Evolutionary conservation across 2,888 invertebrate genomes (phyloP).

Genomic region (Aphodius granarius): DNA sequence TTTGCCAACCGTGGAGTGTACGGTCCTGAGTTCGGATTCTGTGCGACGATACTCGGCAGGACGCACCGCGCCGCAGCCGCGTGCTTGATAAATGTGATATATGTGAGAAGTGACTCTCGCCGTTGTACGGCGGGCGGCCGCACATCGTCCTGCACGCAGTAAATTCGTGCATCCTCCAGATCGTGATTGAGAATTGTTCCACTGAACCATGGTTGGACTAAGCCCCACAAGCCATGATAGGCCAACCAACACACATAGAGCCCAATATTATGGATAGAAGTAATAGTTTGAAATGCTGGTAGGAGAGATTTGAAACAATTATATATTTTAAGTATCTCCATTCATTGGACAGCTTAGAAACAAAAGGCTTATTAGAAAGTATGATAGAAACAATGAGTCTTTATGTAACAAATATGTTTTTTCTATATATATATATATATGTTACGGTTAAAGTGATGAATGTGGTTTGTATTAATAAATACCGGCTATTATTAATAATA

Average conservation of each 20-base stretch:
- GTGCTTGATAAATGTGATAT: slow-evolving; percentile 30
- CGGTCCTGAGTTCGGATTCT: background rate
- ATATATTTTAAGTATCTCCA: too few relatives aligned
- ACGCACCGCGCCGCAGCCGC: slow-evolving; percentile 9
- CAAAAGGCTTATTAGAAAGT: too few relatives aligned
- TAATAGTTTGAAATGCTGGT: too few relatives aligned
- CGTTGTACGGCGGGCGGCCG: slow-evolving; percentile 22
- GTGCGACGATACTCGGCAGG: slow-evolving; percentile 7
- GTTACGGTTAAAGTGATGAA: too few relatives aligned
- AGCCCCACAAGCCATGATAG: background rate
- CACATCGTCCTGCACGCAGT: slow-evolving; percentile 33
- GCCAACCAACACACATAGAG: background rate
- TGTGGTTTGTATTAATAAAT: too few relatives aligned
- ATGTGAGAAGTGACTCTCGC: slow-evolving; percentile 30
- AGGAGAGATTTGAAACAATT: too few relatives aligned
- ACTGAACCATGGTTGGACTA: background rate
- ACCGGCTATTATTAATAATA: too few relatives aligned
- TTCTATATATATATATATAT: too few relatives aligned
- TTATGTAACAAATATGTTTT: too few relatives aligned
- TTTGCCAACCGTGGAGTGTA: background rate
- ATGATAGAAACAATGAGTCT: too few relatives aligned
- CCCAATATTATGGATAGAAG: background rate
- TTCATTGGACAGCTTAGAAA: too few relatives aligned
- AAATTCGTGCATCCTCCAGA: slow-evolving; percentile 32
- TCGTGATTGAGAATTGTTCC: slow-evolving; percentile 31